Conservation (phyloP, 1,140 invertebrate species). For the Ceratosolen fusciceps region DNA sequence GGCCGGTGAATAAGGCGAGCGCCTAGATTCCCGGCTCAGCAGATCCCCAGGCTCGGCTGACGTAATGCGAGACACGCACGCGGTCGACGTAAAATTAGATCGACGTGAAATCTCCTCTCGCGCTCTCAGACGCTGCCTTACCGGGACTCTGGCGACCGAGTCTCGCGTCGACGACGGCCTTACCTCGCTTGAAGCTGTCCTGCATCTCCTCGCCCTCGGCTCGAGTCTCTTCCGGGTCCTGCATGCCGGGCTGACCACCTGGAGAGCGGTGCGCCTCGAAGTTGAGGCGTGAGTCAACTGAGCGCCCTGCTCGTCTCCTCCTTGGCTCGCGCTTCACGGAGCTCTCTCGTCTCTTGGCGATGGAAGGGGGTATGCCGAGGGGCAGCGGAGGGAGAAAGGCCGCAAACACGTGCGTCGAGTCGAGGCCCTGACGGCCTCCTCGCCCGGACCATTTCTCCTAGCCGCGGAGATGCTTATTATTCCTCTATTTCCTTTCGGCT, state of each 20-base stretch:
- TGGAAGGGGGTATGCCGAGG: not conserved
- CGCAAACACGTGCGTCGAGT: not conserved
- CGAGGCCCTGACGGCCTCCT: not conserved
- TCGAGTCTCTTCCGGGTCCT: not conserved
- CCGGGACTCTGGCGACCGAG: no score
- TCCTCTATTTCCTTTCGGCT: not conserved
- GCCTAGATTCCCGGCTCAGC: not conserved
- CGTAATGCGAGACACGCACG: constrained; percentile 53
- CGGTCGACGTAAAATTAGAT: constrained; percentile 54
- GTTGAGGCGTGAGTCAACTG: constrained; percentile 40
- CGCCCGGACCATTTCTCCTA: not conserved
- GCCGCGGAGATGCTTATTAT: no score
- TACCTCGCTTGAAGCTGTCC: constrained; percentile 51
- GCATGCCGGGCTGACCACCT: not conserved
- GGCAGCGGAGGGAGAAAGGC: not conserved
- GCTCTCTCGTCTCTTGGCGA: not conserved
- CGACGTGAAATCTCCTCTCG: not conserved
- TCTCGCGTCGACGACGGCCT: not conserved
- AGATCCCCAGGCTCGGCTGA: not conserved
- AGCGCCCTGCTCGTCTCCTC: not conserved
- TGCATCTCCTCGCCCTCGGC: constrained; percentile 25
- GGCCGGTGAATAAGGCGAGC: no score
- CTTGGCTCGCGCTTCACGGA: not conserved
- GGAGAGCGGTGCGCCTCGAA: not conserved
- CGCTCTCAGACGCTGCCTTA: not conserved